These are phyloP conservation scores for Cephalopachus bancanus DNA, from an alignment of 2,797 vertebrate genomes.

Conservation along the genomic window DNA sequence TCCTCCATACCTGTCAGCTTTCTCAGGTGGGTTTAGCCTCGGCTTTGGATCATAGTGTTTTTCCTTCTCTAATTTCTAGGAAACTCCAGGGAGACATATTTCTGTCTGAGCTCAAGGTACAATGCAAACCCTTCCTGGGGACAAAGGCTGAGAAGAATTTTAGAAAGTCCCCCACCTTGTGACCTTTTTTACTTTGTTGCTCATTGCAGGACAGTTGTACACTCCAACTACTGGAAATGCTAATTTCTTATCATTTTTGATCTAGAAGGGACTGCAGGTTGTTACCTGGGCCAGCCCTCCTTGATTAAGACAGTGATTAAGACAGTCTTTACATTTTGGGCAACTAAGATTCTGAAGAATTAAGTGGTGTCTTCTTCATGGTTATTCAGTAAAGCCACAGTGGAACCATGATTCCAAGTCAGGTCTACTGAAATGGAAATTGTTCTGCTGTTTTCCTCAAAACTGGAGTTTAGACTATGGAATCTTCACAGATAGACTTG, in stretches of 20 bases:
- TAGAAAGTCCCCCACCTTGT: not conserved
- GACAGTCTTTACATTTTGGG: conserved; percentile 22
- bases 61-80: conserved; percentile 22
- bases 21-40: not conserved
- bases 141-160: not conserved
- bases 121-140: not conserved
- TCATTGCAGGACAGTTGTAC: not conserved
- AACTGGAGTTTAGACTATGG: not conserved
- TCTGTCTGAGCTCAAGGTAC: not conserved
- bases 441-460: not conserved
- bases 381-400: not conserved
- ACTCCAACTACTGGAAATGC: not conserved
- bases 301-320: not conserved
- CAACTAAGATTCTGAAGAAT: not conserved
- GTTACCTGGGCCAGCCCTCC: not conserved
- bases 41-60: not conserved
- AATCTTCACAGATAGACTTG: conserved; percentile 4
- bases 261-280: not conserved
- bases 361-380: not conserved
- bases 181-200: not conserved
- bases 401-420: not conserved
- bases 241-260: not conserved
- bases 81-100: not conserved
- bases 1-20: not conserved
- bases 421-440: not conserved